phyloP scores from a whole-genome alignment of 2,113 vertebrate genomes.

The Sceloporus undulatus region DNA sequence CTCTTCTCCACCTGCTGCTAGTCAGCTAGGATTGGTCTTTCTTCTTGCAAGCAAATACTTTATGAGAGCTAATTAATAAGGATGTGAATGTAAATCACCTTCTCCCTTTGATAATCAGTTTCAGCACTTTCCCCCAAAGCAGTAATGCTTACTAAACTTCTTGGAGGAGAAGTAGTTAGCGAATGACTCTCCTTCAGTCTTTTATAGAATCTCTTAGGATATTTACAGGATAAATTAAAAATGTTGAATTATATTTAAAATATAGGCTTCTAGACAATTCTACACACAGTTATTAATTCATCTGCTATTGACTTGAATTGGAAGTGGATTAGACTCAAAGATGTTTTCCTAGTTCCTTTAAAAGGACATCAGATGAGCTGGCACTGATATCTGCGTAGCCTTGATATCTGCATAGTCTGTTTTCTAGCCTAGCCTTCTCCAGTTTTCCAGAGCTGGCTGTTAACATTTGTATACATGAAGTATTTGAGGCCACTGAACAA shows the following conservation, averaged over 20 bases:
- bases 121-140: not conserved
- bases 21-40: not conserved
- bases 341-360: not conserved
- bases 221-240: not conserved
- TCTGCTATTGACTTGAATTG: not conserved
- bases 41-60: not conserved
- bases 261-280: not conserved
- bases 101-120: not conserved
- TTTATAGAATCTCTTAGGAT: not conserved
- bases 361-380: not conserved
- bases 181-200: not conserved
- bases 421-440: no score
- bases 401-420: no score
- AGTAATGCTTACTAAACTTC: no score
- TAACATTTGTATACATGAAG: no score
- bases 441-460: no score
- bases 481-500: no score
- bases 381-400: not conserved
- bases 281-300: not conserved
- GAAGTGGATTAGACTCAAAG: no score
- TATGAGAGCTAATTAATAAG: not conserved
- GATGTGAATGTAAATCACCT: not conserved
- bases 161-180: not conserved
- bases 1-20: no score
- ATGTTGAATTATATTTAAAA: not conserved